Evolutionary conservation across 2,888 invertebrate species (phyloP).

Genomic region (Ypsolopha scabrella): DNA sequence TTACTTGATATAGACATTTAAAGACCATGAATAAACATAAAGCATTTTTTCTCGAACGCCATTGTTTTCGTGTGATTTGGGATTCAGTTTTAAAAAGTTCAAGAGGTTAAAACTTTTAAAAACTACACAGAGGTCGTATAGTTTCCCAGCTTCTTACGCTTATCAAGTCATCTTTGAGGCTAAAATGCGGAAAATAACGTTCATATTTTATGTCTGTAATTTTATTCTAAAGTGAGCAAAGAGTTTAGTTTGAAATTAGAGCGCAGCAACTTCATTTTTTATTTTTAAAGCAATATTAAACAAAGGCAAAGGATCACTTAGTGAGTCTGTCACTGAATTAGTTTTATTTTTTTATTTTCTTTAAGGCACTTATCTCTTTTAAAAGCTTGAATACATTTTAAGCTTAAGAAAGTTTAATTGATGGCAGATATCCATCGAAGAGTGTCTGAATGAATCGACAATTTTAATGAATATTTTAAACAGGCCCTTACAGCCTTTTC

Average conservation of each 20-base stretch:
- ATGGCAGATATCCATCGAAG: constrained; percentile 34
- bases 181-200: neutral
- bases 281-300: constrained; percentile 3
- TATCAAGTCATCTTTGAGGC: neutral
- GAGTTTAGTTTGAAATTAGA: neutral
- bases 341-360: constrained; percentile 20
- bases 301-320: constrained; percentile 3
- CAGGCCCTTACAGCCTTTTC: constrained; percentile 1
- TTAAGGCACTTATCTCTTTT: constrained; percentile 31
- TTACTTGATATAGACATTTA: constrained; percentile 7
- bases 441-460: constrained; percentile 40
- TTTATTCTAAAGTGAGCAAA: neutral
- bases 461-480: constrained; percentile 44
- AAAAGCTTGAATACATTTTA: constrained; percentile 18
- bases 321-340: constrained; percentile 36
- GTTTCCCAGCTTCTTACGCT: constrained; percentile 1
- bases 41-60: constrained; percentile 4
- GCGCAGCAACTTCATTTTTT: neutral
- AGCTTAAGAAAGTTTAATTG: constrained; percentile 34
- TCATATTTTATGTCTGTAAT: neutral
- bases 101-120: neutral
- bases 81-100: constrained; percentile 1
- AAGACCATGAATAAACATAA: constrained; percentile 7
- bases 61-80: neutral
- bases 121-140: neutral